phyloP scores from a whole-genome alignment of 1,140 invertebrate species.

The Anastrepha ludens region DNA sequence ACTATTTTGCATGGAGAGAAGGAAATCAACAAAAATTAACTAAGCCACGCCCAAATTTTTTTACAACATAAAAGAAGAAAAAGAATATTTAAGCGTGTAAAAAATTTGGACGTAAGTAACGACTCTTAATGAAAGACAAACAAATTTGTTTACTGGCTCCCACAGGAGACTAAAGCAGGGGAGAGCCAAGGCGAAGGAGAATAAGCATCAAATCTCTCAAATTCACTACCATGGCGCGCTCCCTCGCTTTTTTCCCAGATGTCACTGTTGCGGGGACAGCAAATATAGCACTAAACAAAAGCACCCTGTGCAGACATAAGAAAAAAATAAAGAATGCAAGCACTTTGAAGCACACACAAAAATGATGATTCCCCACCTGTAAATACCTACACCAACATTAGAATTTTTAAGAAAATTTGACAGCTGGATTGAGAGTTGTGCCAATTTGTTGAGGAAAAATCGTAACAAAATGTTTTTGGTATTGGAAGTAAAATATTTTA shows the following conservation, averaged over 20 bases:
- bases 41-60: slow-evolving; percentile 68
- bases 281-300: not conserved
- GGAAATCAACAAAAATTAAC: slow-evolving; percentile 54
- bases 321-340: not conserved
- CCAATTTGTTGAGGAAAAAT: no score
- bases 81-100: not conserved
- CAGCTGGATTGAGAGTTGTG: not conserved
- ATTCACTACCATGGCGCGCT: not conserved
- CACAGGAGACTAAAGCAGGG: slow-evolving; percentile 55
- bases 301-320: not conserved
- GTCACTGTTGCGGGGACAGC: not conserved
- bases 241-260: not conserved
- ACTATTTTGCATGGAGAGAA: slow-evolving; percentile 73
- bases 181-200: not conserved
- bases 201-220: not conserved
- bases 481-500: no score
- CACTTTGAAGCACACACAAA: no score
- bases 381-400: no score
- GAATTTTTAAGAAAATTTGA: no score
- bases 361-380: no score
- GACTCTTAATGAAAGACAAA: slow-evolving; percentile 71
- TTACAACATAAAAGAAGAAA: not conserved
- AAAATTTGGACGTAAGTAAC: slow-evolving; percentile 72
- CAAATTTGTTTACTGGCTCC: slow-evolving; percentile 27
- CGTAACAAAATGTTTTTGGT: no score